phyloP scores from a whole-genome alignment of 2,797 vertebrate species.

The Cheirogaleus major region DNA sequence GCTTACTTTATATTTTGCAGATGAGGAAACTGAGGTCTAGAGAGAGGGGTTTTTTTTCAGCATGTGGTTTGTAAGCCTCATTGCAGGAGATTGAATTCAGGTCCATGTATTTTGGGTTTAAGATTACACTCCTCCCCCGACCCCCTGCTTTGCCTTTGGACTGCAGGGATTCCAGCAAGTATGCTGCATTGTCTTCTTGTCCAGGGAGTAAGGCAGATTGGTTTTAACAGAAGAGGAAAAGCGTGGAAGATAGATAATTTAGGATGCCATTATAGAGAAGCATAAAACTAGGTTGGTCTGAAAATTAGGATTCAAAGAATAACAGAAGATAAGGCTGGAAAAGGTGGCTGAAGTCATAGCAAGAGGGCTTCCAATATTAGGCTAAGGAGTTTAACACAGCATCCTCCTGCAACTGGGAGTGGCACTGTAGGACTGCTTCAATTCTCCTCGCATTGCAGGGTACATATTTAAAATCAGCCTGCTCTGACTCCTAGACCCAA shows the following conservation, averaged over 20 bases:
- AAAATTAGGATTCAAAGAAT: not conserved
- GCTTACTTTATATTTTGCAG: conserved; percentile 34
- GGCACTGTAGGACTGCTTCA: not conserved
- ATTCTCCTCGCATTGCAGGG: not conserved
- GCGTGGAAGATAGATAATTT: not conserved
- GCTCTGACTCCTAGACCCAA: not conserved
- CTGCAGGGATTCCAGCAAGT: not conserved
- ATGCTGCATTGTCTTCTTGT: not conserved
- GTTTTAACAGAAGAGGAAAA: conserved; percentile 45
- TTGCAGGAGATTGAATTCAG: not conserved
- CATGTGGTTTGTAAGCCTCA: not conserved
- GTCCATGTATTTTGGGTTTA: not conserved
- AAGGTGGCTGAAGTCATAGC: not conserved
- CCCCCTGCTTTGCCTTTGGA: not conserved
- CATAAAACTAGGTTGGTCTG: not conserved
- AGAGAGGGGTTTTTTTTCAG: not conserved
- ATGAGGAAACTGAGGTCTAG: conserved; percentile 52
- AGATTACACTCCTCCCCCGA: not conserved
- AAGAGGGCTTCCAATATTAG: not conserved
- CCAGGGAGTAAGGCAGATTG: not conserved
- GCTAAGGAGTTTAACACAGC: not conserved
- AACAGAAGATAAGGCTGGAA: not conserved
- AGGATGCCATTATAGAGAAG: not conserved
- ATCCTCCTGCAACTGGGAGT: not conserved
- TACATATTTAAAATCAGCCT: not conserved